A percentile compares a stretch with the other conserved stretches of the same genome.
Conservation (phyloP, 2,113 vertebrate genomes). For the Clarias magur region DNA sequence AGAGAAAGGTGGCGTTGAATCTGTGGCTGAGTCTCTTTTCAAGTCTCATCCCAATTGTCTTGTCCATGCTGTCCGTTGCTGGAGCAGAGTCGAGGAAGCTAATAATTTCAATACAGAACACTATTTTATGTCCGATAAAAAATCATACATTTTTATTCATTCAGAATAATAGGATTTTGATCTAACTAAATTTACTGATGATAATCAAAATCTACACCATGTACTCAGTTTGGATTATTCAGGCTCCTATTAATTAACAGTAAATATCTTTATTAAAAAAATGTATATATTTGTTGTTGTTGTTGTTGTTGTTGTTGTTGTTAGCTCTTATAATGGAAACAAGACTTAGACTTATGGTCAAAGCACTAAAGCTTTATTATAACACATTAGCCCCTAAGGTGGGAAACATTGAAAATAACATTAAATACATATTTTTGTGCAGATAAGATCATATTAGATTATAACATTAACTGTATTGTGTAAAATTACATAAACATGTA, state of each 20-base stretch:
- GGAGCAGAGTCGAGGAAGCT: slow-evolving; percentile 70
- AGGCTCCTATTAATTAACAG: background rate
- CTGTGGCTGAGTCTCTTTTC: slow-evolving; percentile 63
- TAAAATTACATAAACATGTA: background rate
- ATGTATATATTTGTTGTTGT: background rate
- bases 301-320: background rate
- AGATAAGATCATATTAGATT: no score
- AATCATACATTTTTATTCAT: slow-evolving; percentile 70
- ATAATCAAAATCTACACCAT: background rate
- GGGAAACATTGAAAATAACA: no score
- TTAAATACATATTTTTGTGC: background rate
- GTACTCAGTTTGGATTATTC: background rate
- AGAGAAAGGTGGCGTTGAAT: slow-evolving; percentile 69
- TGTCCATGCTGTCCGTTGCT: slow-evolving; percentile 73
- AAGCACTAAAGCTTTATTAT: background rate
- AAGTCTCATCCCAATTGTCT: slow-evolving; percentile 67
- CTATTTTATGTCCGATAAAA: slow-evolving; percentile 70
- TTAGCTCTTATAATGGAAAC: background rate
- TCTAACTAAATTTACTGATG: background rate
- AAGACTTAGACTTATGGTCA: background rate
- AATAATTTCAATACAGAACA: slow-evolving; percentile 74
- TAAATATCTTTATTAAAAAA: no score
- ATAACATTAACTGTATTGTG: no score
- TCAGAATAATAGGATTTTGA: slow-evolving; percentile 61
- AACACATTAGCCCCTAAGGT: background rate